Base-by-base conservation (phyloP, 2,113 vertebrate genomes). In the Pipa parva region DNA sequence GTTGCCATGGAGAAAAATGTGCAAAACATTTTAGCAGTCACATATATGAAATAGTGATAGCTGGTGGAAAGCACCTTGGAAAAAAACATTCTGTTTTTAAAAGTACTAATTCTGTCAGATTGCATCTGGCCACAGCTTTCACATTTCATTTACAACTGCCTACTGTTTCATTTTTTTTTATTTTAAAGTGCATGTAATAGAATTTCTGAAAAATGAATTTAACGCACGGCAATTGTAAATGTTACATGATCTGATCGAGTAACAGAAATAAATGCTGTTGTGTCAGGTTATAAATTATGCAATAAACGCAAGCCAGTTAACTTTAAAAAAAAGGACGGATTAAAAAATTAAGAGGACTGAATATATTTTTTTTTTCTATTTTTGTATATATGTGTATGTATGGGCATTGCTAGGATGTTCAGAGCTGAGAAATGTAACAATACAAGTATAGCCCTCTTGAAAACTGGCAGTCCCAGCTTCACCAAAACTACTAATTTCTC, bases 1-100 rank as follows among this genome's bases (percentile, higher is more conserved):
- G 77, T 77, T 73, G 63, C 72, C 74, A 79, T 73, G 58, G 71
- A 78, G 64, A 78, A 55, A 21, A 77, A 59, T 49, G 74, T 71
- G 13, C 12, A 61, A 71, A 72, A 63, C 63, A 59, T 61, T 74
- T 63, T 63, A 76, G 74, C 42, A 75, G 62, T 22, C 72, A 66
- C 1, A 1, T 68, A 31, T 60, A 68, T 56, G n/a, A 48, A 48
- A 46, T 22, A 49, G 46, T 22, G 46, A 7, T 49, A 49, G 7
- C 46, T 13, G 9, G 8, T 20, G 10, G 21, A 49, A 49, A 12
- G 46, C 18, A 49, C 20, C 2, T 22, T 22, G 46, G 20, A 13
- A 22, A 49, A 39, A 49, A 49, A 49, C 46, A 49, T 24, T 21
- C 46, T 49, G 46, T 49, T 49, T 49, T 49, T 13, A 21, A 49